Evolutionary conservation across 2,113 vertebrate species (phyloP), one percentile per base, ranked within the genome.

Genomic region (Agelaius phoeniceus): DNA sequence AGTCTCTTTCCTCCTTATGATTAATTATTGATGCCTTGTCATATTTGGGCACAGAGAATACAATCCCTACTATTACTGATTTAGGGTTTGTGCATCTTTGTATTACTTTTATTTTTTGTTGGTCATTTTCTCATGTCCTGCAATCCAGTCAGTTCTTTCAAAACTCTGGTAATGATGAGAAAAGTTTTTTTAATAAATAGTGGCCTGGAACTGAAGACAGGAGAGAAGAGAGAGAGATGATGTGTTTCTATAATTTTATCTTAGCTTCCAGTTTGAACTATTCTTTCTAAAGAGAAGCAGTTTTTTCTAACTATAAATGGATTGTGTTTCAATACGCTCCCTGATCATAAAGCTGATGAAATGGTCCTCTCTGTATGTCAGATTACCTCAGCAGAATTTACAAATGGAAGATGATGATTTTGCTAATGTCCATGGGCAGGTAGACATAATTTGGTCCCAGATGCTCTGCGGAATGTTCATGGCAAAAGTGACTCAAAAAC

Each of bases 401-500:
- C 81, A 97, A 94, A 84, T 74, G 58, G 83, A 88, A 77, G 69
- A 94, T 77, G 92, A 95, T 61, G 62, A 74, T 84, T 93, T 80
- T 96, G 79, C 86, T 92, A 93, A 92, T 82, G 72, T 96, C 93
- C 81, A 81, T 80, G 79, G 90, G 94, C 93, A 97, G 83, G 93
- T 94, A 96, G 84, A 84, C 87, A 96, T 92, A 95, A 96, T 96
- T 92, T 93, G 75, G 81, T 94, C 93, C 93, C 94, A 97, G 89
- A 79, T 93, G 93, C 92, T 95, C 74, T 96, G 81, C 51, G 48
- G 94, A 97, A 93, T 77, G 62, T 91, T 97, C 84, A 92, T 79
- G 95, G 96, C 91, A 93, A 93, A 96, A 97, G 67, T 67, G 30
- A 95, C 93, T 96, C 74, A 89, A 96, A 97, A 97, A 92, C 96